Evolutionary conservation across 1,140 invertebrate species (phyloP).

Genomic region (Diploscapter pachys): DNA sequence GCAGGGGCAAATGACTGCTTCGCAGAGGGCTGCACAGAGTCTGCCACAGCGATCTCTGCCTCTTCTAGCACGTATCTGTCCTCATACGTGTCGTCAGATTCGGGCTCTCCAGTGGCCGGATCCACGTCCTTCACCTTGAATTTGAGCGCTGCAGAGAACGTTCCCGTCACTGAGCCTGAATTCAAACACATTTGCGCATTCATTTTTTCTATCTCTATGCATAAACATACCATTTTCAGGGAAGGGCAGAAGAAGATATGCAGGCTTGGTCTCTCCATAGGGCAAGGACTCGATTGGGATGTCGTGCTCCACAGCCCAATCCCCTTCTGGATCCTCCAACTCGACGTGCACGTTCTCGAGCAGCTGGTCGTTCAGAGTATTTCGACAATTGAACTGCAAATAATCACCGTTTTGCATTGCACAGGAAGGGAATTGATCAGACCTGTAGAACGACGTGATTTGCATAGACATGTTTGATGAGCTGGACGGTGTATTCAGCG

Average conservation of each 20-base stretch:
- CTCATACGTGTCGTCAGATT: conserved; percentile 78
- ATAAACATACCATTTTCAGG: conserved; percentile 66
- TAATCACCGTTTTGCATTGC: conserved; percentile 21
- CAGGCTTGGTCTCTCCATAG: conserved; percentile 81
- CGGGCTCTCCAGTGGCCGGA: conserved; percentile 85
- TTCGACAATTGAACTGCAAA: conserved; percentile 81
- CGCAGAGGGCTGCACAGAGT: conserved; percentile 77
- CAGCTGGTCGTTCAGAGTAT: conserved; percentile 89
- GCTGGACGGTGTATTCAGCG: conserved; percentile 93
- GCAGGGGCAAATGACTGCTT: conserved; percentile 70
- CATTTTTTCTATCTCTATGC: conserved; percentile 34
- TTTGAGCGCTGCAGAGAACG: conserved; percentile 83
- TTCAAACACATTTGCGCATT: too few species aligned
- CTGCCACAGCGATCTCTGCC: conserved; percentile 80
- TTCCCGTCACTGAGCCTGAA: conserved; percentile 64
- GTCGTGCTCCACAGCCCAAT: conserved; percentile 72
- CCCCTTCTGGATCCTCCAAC: conserved; percentile 70
- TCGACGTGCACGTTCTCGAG: conserved; percentile 86
- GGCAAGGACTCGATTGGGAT: conserved; percentile 74
- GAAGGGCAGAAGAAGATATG: conserved; percentile 79
- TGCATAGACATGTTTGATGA: conserved; percentile 86
- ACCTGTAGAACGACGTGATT: conserved; percentile 78
- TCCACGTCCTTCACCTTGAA: conserved; percentile 80
- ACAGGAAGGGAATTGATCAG: conserved; percentile 26
- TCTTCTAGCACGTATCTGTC: conserved; percentile 88